phyloP scores from a whole-genome alignment of 53 echinoderm and acorn worm genomes.

The Apostichopus leukothele region DNA sequence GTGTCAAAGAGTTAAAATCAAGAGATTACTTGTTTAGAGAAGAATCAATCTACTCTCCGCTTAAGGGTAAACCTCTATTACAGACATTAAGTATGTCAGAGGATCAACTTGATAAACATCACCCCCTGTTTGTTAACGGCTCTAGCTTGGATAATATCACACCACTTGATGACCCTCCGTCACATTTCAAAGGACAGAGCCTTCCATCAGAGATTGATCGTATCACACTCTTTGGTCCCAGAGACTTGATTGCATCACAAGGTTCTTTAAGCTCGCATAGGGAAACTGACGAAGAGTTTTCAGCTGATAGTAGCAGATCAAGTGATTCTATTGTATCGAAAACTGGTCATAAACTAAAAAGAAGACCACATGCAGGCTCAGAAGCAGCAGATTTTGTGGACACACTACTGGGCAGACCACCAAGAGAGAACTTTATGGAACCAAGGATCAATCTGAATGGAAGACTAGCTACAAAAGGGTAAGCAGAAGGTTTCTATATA shows the following conservation, averaged over 20 bases:
- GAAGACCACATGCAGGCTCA: constrained; percentile 4
- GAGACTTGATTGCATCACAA: constrained; percentile 55
- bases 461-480: constrained; percentile 25
- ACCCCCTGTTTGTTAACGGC: constrained; percentile 5
- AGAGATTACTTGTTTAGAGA: constrained; percentile 11
- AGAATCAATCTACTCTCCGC: constrained; percentile 12
- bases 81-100: constrained; percentile 35
- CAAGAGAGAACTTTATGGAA: constrained; percentile 27
- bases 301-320: constrained; percentile 16
- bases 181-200: constrained; percentile 55
- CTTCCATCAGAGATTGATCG: constrained; percentile 58
- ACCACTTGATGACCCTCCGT: constrained; percentile 24
- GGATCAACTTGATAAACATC: constrained; percentile 11
- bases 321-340: constrained; percentile 4
- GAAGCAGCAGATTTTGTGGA: constrained; percentile 30
- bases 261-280: constrained; percentile 37
- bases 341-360: constrained; percentile 17
- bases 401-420: constrained; percentile 19
- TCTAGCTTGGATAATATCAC: constrained; percentile 10
- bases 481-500: neutral
- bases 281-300: constrained; percentile 29
- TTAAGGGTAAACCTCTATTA: constrained; percentile 5
- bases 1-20: constrained; percentile 9
- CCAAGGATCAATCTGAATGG: constrained; percentile 37
- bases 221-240: constrained; percentile 63